Evolutionary conservation across 1,140 invertebrate species (phyloP).

Genomic region (Drosophila trapezifrons): DNA sequence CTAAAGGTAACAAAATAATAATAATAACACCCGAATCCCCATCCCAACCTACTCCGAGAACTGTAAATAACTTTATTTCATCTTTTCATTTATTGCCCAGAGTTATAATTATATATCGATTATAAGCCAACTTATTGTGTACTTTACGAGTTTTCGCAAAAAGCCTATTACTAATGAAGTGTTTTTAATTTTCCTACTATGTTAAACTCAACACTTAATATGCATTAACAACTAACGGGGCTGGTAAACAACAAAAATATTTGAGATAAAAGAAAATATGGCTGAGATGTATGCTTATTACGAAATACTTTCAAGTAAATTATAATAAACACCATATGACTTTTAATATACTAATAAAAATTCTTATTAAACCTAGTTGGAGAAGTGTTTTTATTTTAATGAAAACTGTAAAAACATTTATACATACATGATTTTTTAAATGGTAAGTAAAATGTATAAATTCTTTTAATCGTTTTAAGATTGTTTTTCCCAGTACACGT

Average conservation of each 20-base stretch:
- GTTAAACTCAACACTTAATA: slow-evolving; percentile 57
- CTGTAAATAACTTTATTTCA: slow-evolving; percentile 77
- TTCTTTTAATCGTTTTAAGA: no score
- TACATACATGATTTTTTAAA: no score
- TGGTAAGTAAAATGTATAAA: no score
- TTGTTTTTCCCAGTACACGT: no score
- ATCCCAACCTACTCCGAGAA: slow-evolving; percentile 41
- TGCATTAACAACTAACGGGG: slow-evolving; percentile 47
- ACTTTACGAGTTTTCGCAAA: slow-evolving; percentile 47
- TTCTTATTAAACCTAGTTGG: slow-evolving; percentile 75
- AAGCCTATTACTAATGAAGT: slow-evolving; percentile 36
- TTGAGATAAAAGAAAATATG: slow-evolving; percentile 38
- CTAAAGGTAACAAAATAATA: slow-evolving; percentile 29
- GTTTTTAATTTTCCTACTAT: slow-evolving; percentile 66
- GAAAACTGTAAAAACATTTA: no score
- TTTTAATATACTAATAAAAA: slow-evolving; percentile 80
- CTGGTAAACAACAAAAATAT: slow-evolving; percentile 35
- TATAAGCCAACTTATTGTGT: slow-evolving; percentile 55
- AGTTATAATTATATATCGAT: slow-evolving; percentile 40
- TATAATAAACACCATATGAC: slow-evolving; percentile 80
- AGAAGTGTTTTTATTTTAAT: neutral
- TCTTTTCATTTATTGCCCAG: slow-evolving; percentile 37
- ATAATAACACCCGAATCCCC: slow-evolving; percentile 10
- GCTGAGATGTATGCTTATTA: slow-evolving; percentile 75
- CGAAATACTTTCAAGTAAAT: slow-evolving; percentile 76